Percentiles rank a stretch among this genome's conserved stretches.
Evolutionary conservation across 1,140 invertebrate species (phyloP).

Genomic region (Temnothorax curvispinosus): DNA sequence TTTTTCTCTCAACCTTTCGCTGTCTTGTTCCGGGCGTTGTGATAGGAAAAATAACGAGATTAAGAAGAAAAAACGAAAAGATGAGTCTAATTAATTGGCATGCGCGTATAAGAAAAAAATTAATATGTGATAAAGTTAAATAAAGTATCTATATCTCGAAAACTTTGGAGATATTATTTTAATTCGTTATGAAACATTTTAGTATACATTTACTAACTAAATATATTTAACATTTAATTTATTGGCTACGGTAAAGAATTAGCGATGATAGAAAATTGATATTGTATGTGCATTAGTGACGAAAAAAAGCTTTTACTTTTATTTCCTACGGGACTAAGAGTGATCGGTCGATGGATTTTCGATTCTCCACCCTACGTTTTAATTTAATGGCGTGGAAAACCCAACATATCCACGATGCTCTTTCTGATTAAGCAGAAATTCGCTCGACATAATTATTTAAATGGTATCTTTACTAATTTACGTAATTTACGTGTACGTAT

Average conservation of each 20-base stretch:
- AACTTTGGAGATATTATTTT: not conserved
- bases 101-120: slow-evolving; percentile 2
- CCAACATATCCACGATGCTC: not conserved
- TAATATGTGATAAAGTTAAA: not conserved
- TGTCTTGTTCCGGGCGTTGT: not conserved
- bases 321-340: slow-evolving; percentile 68
- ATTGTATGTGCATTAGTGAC: not conserved
- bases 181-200: not conserved
- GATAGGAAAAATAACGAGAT: slow-evolving; percentile 15
- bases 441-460: not conserved
- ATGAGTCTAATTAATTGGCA: slow-evolving; percentile 51
- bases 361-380: slow-evolving; percentile 60
- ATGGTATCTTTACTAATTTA: not conserved
- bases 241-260: not conserved
- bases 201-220: not conserved
- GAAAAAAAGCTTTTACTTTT: slow-evolving; percentile 64
- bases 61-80: slow-evolving; percentile 13
- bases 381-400: slow-evolving; percentile 62
- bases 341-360: slow-evolving; percentile 54
- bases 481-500: not conserved
- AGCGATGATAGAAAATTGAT: not conserved
- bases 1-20: slow-evolving; percentile 61
- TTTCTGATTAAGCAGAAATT: slow-evolving; percentile 1
- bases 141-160: not conserved
- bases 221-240: slow-evolving; percentile 1